phyloP scores from a whole-genome alignment of 2,113 vertebrate genomes.

The Macroglossus sobrinus region DNA sequence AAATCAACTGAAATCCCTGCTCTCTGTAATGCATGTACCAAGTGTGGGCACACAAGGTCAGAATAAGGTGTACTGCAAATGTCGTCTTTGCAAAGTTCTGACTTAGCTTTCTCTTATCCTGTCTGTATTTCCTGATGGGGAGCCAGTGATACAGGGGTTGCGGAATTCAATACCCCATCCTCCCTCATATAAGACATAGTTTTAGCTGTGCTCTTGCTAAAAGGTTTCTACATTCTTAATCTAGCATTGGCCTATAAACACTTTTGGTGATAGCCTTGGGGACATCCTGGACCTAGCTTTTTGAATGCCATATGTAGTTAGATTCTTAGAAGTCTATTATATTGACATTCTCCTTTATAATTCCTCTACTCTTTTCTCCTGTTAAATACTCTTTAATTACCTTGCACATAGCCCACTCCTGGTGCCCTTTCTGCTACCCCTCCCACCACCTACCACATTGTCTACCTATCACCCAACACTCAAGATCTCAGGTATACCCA shows the following conservation, averaged over 20 bases:
- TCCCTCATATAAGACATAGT: not conserved
- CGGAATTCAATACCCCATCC: not conserved
- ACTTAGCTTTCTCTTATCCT: not conserved
- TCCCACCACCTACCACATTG: not conserved
- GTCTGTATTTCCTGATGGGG: not conserved
- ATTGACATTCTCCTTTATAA: not conserved
- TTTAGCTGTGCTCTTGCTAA: not conserved
- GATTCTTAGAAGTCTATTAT: not conserved
- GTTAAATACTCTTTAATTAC: not conserved
- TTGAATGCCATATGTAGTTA: not conserved
- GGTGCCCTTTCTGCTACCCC: not conserved
- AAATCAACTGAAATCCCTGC: not conserved
- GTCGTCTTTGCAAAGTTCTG: not conserved
- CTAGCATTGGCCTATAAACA: not conserved
- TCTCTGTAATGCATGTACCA: not conserved
- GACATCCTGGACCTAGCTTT: not conserved
- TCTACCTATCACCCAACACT: too few relatives aligned
- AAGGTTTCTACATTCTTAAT: not conserved
- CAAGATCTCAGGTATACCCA: not conserved
- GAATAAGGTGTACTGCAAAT: not conserved
- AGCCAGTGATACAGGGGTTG: not conserved
- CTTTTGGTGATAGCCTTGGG: not conserved
- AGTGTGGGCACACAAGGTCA: not conserved
- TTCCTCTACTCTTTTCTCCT: not conserved
- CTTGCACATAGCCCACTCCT: not conserved